A percentile compares a stretch with the other conserved stretches of the same genome.
Conservation (phyloP, 92 coral and sea anemone species). For the Zoanthus sansibaricus region DNA sequence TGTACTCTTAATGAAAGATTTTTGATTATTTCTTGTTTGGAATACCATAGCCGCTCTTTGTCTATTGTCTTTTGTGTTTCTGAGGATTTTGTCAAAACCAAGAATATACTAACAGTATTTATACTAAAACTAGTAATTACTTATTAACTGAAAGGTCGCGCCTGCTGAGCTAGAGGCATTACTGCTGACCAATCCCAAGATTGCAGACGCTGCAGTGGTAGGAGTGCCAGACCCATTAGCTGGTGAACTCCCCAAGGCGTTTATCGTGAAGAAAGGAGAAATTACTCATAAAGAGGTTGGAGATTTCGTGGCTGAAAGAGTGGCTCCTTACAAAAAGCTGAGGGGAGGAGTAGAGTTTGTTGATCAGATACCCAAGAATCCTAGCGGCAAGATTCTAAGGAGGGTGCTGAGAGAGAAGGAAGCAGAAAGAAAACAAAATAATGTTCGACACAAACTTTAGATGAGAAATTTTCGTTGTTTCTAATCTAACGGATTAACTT, state of each 20-base stretch:
- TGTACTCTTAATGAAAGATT: too few species aligned
- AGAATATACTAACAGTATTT: too few species aligned
- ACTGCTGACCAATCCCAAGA: constrained; percentile 68
- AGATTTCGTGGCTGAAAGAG: constrained; percentile 57
- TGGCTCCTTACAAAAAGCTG: constrained; percentile 78
- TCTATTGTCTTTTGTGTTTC: too few species aligned
- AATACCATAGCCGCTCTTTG: too few species aligned
- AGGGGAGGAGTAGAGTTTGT: constrained; percentile 84
- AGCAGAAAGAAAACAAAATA: neutral
- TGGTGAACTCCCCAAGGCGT: constrained; percentile 84
- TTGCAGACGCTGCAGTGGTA: constrained; percentile 77
- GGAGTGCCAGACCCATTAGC: constrained; percentile 78
- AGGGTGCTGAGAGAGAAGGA: constrained; percentile 40
- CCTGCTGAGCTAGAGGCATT: constrained; percentile 86
- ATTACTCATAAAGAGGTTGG: constrained; percentile 63
- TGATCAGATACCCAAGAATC: constrained; percentile 65
- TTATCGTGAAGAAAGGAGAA: constrained; percentile 66
- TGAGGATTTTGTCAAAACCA: too few species aligned
- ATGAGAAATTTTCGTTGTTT: neutral
- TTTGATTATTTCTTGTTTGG: too few species aligned
- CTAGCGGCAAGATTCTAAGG: constrained; percentile 68
- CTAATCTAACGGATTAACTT: too few species aligned
- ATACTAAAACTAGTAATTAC: too few species aligned
- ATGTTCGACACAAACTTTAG: constrained; percentile 19
- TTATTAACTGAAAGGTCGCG: constrained; percentile 60